Base-by-base conservation (phyloP, 2,113 vertebrate species). In the Melanostigma gelatinosum region DNA sequence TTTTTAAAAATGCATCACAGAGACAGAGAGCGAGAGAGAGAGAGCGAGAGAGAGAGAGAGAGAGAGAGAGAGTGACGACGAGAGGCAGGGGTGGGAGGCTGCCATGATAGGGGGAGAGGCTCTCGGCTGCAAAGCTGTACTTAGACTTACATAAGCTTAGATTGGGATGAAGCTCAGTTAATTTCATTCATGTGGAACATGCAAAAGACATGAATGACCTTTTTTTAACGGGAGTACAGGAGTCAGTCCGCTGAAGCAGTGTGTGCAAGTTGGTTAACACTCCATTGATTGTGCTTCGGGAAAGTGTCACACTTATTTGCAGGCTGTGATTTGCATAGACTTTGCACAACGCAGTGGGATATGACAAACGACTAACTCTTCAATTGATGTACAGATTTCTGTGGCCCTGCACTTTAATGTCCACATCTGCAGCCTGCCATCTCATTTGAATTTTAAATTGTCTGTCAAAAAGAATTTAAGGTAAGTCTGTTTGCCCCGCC, bases 1-100 rank as follows among this genome's bases (percentile, higher is more conserved):
- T 72, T 84, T 87, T 87, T 60, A 82, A 88, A 93, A 88, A 91
- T 90, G 83, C 86, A 92, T 91, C 82, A 80, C 72, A 73, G 42
- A 50, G 38, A 80, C 57, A 71, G n/a, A 34, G 42, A 64, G 34
- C 52, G 69, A 74, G 52, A 55, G 60, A 58, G 57, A 68, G 38
- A 77, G 61, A 69, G 22, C 85, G 55, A 73, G 42, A 50, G 38
- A 80, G 61, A 71, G n/a, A 86, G 54, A 71, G 46, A 27, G 75
- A 50, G 55, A 8, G 77, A 15, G 72, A 18, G 63, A 34, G 42
- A 66, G 34, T 55, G 24, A 24, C 63, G 3, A 8, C 36, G 69
- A 74, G 52, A 54, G 60, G 57, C 9, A 76, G 16, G 73, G 22
- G 64, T 29, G 46, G 71, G 32, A 61, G 54, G 36, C 61, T 70